Evolutionary conservation across 2,113 vertebrate species (phyloP).

Genomic region (Gavialis gangeticus): DNA sequence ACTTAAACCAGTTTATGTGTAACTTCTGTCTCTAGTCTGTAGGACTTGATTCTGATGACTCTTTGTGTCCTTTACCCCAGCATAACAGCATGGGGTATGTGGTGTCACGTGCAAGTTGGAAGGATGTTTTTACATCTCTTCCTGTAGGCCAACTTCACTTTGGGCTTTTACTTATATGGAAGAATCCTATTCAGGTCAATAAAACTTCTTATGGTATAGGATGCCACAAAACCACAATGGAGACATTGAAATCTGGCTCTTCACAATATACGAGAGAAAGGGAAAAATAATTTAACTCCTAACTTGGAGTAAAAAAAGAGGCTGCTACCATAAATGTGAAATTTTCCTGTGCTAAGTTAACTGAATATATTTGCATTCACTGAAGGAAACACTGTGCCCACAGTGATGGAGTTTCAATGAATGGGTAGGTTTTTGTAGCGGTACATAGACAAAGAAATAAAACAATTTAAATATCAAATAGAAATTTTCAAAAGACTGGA

Average conservation of each 20-base stretch:
- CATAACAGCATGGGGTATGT: neutral
- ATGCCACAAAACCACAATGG: neutral
- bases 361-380: no score
- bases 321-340: neutral
- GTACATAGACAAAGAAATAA: neutral
- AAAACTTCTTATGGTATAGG: neutral
- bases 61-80: neutral
- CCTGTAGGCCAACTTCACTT: neutral
- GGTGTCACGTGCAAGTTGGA: neutral
- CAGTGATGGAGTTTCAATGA: neutral
- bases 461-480: neutral
- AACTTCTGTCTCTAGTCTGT: no score
- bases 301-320: neutral
- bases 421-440: fast-evolving
- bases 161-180: neutral
- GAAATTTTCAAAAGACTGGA: neutral
- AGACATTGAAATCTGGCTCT: neutral
- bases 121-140: neutral
- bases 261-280: neutral
- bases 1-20: no score
- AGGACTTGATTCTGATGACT: neutral
- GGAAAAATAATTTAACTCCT: neutral
- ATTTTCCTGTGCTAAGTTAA: neutral
- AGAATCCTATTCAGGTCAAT: neutral
- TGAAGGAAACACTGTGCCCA: neutral